Percentiles rank a stretch among this genome's conserved stretches.
phyloP scores from a whole-genome alignment of 2,797 vertebrate species.

The Serranus cabrilla region DNA sequence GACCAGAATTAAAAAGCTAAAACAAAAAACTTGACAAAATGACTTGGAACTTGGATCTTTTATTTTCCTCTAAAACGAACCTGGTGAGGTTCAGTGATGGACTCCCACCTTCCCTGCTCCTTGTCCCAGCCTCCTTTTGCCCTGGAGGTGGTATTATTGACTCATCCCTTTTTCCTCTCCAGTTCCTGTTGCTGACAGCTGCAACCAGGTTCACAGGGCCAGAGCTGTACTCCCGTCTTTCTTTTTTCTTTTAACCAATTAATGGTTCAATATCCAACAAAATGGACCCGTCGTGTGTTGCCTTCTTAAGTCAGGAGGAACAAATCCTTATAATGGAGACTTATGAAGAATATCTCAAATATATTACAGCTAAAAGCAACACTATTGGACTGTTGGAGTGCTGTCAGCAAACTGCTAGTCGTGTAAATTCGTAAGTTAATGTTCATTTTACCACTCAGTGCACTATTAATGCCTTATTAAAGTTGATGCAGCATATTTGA shows the following conservation, averaged over 20 bases:
- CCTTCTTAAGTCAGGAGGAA: not conserved
- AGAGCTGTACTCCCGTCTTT: not conserved
- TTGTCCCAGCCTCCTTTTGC: slow-evolving; percentile 26
- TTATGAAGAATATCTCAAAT: not conserved
- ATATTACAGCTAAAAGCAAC: not conserved
- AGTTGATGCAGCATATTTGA: not conserved
- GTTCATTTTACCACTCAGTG: not conserved
- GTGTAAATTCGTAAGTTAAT: not conserved
- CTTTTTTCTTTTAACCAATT: not conserved
- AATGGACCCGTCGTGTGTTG: not conserved
- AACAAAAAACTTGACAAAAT: no score
- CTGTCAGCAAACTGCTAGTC: not conserved
- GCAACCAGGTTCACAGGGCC: not conserved
- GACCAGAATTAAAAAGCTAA: no score
- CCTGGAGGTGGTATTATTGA: slow-evolving; percentile 40
- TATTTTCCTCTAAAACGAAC: not conserved
- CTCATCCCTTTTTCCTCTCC: not conserved
- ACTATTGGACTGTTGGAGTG: not conserved
- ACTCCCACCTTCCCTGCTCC: not conserved
- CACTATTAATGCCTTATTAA: not conserved
- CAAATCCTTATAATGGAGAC: not conserved
- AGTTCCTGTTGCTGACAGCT: slow-evolving; percentile 35
- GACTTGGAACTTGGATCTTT: no score
- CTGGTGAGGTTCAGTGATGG: not conserved
- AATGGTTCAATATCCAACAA: not conserved